These are phyloP conservation scores for Apocheima hispidaria DNA, from an alignment of 2,888 invertebrate genomes.

Conservation along the genomic window DNA sequence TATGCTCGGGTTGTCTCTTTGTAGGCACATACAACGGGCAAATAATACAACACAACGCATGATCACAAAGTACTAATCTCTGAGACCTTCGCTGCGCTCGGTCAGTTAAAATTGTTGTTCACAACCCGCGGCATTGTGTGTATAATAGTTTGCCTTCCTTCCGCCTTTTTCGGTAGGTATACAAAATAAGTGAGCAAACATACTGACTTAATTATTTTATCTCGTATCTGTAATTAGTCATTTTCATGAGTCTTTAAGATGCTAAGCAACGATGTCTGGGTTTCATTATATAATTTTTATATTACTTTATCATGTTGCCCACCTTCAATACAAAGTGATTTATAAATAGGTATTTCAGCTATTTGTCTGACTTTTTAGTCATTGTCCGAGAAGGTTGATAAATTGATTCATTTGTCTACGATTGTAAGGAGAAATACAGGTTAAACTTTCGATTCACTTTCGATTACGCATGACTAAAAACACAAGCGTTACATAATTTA, in stretches of 20 bases:
- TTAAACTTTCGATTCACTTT: conserved; percentile 38
- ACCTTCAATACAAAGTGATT: conserved; percentile 10
- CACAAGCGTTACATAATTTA: conserved; percentile 29
- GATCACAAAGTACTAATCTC: too few species aligned
- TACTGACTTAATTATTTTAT: conserved; percentile 14
- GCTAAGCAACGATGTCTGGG: conserved; percentile 2
- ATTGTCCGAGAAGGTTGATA: conserved; percentile 13
- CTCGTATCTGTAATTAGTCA: conserved; percentile 8
- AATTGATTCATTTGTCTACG: conserved; percentile 27
- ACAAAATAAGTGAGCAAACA: conserved; percentile 29
- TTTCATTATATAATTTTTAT: background rate
- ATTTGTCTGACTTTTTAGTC: conserved; percentile 17
- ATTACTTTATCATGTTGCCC: conserved; percentile 8
- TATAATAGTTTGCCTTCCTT: conserved; percentile 41
- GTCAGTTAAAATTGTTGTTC: conserved; percentile 15
- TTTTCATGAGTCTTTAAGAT: conserved; percentile 8
- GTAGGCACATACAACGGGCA: too few species aligned
- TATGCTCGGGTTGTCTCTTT: too few species aligned
- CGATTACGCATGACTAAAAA: conserved; percentile 33
- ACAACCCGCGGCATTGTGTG: conserved; percentile 35
- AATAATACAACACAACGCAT: too few species aligned
- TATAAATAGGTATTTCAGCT: conserved; percentile 14
- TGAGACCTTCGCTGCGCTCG: too few species aligned
- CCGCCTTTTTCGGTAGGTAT: conserved; percentile 48
- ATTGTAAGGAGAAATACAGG: conserved; percentile 26